These are phyloP conservation scores for Elmis aenea DNA, from an alignment of 2,888 invertebrate species.

Conservation along the genomic window DNA sequence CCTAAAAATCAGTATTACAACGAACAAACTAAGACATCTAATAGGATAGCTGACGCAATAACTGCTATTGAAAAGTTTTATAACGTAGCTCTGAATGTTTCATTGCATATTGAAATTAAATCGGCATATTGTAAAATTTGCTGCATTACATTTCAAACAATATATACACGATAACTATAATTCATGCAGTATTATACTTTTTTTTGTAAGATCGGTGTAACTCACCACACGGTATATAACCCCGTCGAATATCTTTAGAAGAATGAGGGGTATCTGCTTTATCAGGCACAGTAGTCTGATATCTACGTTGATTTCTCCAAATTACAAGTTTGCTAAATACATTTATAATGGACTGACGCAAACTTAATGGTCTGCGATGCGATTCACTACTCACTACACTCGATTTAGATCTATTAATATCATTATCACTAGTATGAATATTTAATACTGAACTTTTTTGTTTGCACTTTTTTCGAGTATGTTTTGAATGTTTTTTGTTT, in stretches of 20 bases:
- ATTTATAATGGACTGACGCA: slow-evolving; percentile 60
- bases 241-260: slow-evolving; percentile 42
- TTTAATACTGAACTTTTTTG: slow-evolving; percentile 34
- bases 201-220: too few species aligned
- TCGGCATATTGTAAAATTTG: too few species aligned
- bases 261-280: slow-evolving; percentile 42
- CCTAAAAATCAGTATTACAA: too few species aligned
- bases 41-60: too few species aligned
- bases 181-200: too few species aligned
- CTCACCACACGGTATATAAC: slow-evolving; percentile 45
- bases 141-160: too few species aligned
- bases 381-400: slow-evolving; percentile 40
- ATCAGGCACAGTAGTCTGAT: slow-evolving; percentile 41
- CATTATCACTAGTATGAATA: slow-evolving; percentile 32
- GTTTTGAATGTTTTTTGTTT: slow-evolving; percentile 41
- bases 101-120: too few species aligned
- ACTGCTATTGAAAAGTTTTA: too few species aligned
- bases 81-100: too few species aligned
- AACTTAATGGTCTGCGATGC: slow-evolving; percentile 44
- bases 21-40: too few species aligned
- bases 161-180: too few species aligned
- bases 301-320: slow-evolving; percentile 50
- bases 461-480: slow-evolving; percentile 45
- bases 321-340: slow-evolving; percentile 43
- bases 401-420: slow-evolving; percentile 39